These are phyloP conservation scores for Arctia plantaginis DNA, from an alignment of 2,888 invertebrate species.

Conservation along the genomic window DNA sequence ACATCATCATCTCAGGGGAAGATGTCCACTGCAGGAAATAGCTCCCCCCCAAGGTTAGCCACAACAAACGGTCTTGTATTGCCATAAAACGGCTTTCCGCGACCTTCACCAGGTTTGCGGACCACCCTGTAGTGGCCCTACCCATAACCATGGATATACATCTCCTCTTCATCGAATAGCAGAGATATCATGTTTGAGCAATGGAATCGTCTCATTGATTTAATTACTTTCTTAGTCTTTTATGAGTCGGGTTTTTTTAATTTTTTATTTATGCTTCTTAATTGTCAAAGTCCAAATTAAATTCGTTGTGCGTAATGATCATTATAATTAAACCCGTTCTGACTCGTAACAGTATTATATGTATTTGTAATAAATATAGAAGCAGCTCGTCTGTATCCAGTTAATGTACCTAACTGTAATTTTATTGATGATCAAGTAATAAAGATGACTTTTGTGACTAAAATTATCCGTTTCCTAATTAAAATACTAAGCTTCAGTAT, in stretches of 20 bases:
- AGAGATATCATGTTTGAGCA: background rate
- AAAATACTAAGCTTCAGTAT: background rate
- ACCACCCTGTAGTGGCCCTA: rapidly evolving
- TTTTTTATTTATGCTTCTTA: background rate
- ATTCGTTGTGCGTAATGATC: background rate
- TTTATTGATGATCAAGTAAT: background rate
- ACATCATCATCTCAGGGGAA: too few relatives aligned
- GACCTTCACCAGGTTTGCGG: too few relatives aligned
- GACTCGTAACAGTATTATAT: background rate
- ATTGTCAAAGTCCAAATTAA: background rate
- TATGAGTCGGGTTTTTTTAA: background rate
- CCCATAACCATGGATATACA: background rate
- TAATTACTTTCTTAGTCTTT: background rate
- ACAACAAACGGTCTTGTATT: too few relatives aligned
- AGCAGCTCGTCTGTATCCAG: background rate
- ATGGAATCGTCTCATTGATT: background rate
- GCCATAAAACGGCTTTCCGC: too few relatives aligned
- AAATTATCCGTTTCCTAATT: background rate
- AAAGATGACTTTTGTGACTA: background rate
- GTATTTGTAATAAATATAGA: background rate
- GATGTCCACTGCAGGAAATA: too few relatives aligned
- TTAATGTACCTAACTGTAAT: conserved; percentile 4
- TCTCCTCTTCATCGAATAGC: background rate
- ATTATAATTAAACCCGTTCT: background rate
- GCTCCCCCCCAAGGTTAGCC: too few relatives aligned